Evolutionary conservation across 2,113 vertebrate species (phyloP).

Genomic region (Lota lota): DNA sequence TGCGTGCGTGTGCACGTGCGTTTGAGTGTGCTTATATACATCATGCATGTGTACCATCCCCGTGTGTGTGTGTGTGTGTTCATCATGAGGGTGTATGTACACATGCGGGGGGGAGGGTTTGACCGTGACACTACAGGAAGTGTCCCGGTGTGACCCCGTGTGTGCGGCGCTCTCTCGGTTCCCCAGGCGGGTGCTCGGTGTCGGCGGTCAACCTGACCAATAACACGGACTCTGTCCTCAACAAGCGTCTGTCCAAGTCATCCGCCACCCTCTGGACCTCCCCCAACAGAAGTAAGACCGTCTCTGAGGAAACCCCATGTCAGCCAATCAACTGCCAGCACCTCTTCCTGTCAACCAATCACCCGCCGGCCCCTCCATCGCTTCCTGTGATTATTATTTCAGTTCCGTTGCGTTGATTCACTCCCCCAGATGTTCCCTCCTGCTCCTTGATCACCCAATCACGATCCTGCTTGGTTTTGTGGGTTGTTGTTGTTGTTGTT

Average conservation of each 20-base stretch:
- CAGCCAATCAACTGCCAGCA: slow-evolving; percentile 14
- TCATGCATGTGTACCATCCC: not conserved
- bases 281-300: slow-evolving; percentile 97
- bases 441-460: slow-evolving; percentile 47
- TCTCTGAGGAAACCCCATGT: slow-evolving; percentile 45
- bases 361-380: slow-evolving; percentile 42
- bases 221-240: slow-evolving; percentile 98
- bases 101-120: not conserved
- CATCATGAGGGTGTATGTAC: slow-evolving; percentile 13
- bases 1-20: not conserved
- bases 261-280: slow-evolving; percentile 99
- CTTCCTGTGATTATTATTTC: slow-evolving; percentile 33
- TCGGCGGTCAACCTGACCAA: slow-evolving; percentile 99
- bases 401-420: slow-evolving; percentile 27
- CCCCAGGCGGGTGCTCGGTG: slow-evolving; percentile 93
- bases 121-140: slow-evolving; percentile 14
- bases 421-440: slow-evolving; percentile 38
- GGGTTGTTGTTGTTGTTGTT: not conserved
- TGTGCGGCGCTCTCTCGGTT: slow-evolving; percentile 83
- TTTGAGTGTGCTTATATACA: not conserved
- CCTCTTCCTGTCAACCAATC: slow-evolving; percentile 29
- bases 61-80: slow-evolving; percentile 2
- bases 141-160: slow-evolving; percentile 48
- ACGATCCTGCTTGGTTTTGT: slow-evolving; percentile 8
- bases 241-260: slow-evolving; percentile 99